phyloP scores from a whole-genome alignment of 2,797 vertebrate genomes.

The Myotis vivesi region DNA sequence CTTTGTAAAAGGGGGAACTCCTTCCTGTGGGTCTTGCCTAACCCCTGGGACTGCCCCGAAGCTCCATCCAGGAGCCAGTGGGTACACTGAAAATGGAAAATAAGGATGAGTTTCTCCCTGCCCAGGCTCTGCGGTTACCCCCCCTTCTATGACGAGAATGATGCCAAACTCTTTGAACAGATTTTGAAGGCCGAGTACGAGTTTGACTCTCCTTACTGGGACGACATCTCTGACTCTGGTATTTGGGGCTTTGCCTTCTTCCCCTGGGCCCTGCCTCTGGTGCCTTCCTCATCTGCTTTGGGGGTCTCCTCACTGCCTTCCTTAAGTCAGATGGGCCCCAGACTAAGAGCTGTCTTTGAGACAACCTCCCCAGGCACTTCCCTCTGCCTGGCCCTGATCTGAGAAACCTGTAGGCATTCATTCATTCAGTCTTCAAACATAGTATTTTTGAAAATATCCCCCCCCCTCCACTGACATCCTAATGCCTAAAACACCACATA shows the following conservation, averaged over 20 bases:
- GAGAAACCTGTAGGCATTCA: not conserved
- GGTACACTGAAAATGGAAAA: not conserved
- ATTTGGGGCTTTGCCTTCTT: slow-evolving; percentile 12
- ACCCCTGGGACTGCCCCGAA: not conserved
- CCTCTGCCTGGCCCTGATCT: not conserved
- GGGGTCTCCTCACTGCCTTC: not conserved
- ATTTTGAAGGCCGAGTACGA: slow-evolving; percentile 97
- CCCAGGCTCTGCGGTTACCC: slow-evolving; percentile 94
- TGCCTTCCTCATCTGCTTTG: not conserved
- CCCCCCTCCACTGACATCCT: not conserved
- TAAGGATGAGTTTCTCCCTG: slow-evolving; percentile 41
- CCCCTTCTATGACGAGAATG: slow-evolving; percentile 97
- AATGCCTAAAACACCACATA: not conserved
- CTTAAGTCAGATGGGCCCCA: not conserved
- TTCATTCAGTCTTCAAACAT: slow-evolving; percentile 7
- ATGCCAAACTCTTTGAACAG: slow-evolving; percentile 98
- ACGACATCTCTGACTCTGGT: slow-evolving; percentile 98
- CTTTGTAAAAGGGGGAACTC: not conserved
- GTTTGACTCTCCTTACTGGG: slow-evolving; percentile 99
- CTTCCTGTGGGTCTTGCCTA: not conserved
- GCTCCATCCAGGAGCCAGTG: not conserved
- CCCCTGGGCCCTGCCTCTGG: not conserved
- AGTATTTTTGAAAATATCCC: slow-evolving; percentile 13
- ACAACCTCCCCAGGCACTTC: not conserved
- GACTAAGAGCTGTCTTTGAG: not conserved